phyloP scores from a whole-genome alignment of 2,888 invertebrate genomes.

The Dysmachus trigonus region DNA sequence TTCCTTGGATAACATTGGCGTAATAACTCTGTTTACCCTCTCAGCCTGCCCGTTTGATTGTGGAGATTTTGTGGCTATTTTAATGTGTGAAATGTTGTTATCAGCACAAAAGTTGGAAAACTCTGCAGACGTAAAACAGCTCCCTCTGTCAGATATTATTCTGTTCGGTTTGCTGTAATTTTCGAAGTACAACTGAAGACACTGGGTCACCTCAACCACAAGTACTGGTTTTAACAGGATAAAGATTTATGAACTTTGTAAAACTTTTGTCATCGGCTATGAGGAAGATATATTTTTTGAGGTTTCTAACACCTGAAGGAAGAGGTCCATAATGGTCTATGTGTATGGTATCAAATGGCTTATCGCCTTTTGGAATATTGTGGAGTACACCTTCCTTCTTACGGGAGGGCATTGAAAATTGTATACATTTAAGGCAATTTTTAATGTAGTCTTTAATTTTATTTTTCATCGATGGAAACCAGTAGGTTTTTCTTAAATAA shows the following conservation, averaged over 20 bases:
- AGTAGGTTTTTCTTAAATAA: too few relatives aligned
- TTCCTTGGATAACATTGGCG: conserved; percentile 42
- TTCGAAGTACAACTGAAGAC: conserved; percentile 46
- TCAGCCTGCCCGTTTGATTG: conserved; percentile 44
- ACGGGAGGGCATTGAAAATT: conserved; percentile 30
- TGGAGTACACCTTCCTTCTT: too few relatives aligned
- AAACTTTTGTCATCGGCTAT: too few relatives aligned
- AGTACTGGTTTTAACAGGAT: too few relatives aligned
- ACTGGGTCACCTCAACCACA: too few relatives aligned
- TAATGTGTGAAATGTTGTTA: conserved; percentile 40
- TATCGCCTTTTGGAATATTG: too few relatives aligned
- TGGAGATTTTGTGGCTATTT: conserved; percentile 38
- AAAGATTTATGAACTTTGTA: too few relatives aligned
- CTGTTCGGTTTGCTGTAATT: conserved; percentile 43
- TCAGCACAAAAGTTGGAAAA: conserved; percentile 49
- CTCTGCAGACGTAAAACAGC: conserved; percentile 47
- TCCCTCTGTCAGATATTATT: conserved; percentile 43
- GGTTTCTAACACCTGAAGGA: conserved; percentile 30
- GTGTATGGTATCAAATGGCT: conserved; percentile 43
- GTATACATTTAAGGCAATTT: conserved; percentile 45
- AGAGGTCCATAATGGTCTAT: conserved; percentile 47
- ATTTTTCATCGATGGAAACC: too few relatives aligned
- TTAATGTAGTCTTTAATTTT: conserved; percentile 37
- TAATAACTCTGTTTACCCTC: too few relatives aligned
- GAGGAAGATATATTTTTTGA: too few relatives aligned